A percentile compares a stretch with the other conserved stretches of the same genome.
Conservation (phyloP, 2,113 vertebrate genomes). For the Neodon shergylaensis region DNA sequence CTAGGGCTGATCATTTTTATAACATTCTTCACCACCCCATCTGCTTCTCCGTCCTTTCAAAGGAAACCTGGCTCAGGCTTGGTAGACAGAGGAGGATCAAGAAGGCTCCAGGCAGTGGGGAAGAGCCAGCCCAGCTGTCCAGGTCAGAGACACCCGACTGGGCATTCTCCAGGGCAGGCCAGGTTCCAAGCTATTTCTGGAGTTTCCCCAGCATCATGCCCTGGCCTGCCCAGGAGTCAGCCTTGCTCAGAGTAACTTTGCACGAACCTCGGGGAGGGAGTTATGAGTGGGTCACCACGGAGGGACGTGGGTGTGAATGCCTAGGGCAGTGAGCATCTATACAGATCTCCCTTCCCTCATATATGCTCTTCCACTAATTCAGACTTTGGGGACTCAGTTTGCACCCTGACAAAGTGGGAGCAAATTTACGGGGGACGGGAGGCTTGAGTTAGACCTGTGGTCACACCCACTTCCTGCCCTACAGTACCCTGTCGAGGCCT, state of each 20-base stretch:
- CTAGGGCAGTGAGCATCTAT: background rate
- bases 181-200: constrained; percentile 71
- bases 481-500: background rate
- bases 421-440: background rate
- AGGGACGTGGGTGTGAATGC: background rate
- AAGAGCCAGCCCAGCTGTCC: constrained; percentile 68
- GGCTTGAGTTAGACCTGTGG: background rate
- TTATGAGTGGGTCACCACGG: background rate
- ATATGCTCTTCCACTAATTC: background rate
- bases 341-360: background rate
- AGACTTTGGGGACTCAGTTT: background rate
- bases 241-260: background rate
- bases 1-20: background rate
- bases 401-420: constrained; percentile 39
- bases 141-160: constrained; percentile 43
- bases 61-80: background rate
- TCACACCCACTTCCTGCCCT: constrained; percentile 44
- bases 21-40: background rate
- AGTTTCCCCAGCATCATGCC: background rate
- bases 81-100: constrained; percentile 43
- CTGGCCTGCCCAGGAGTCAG: constrained; percentile 51
- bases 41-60: constrained; percentile 50
- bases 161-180: constrained; percentile 24
- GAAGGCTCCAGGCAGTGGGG: constrained; percentile 59
- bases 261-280: constrained; percentile 52